These are phyloP conservation scores for Drosophila peninsularis DNA, from an alignment of 2,888 invertebrate genomes.

Conservation along the genomic window DNA sequence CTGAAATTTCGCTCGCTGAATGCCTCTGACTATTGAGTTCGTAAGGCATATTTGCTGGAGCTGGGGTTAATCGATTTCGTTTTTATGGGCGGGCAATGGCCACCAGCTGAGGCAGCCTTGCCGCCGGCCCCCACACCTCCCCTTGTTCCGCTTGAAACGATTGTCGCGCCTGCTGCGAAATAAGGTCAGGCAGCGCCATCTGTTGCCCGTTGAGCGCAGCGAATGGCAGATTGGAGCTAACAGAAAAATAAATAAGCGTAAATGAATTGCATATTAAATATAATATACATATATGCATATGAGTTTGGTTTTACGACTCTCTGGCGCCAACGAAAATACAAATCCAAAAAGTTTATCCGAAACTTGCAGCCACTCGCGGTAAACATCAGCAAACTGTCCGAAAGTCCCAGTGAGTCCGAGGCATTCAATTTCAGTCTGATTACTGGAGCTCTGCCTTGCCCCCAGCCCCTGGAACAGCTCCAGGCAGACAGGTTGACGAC, in stretches of 20 bases:
- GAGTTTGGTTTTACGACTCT: conserved; percentile 26
- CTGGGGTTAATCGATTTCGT: conserved; percentile 9
- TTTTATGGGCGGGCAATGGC: conserved; percentile 17
- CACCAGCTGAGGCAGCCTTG: conserved; percentile 15
- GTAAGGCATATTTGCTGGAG: background rate
- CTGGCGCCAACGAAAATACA: conserved; percentile 46
- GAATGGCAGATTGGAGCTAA: conserved; percentile 7
- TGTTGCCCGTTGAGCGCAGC: conserved; percentile 3
- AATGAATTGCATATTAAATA: conserved; percentile 33
- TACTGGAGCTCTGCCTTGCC: background rate
- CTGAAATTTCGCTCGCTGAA: background rate
- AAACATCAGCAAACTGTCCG: background rate
- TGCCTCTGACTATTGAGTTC: background rate
- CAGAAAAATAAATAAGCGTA: background rate
- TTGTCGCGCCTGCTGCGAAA: conserved; percentile 16
- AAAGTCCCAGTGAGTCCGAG: background rate
- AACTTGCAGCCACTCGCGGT: too few species aligned
- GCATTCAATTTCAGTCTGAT: conserved; percentile 39
- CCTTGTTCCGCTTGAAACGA: background rate
- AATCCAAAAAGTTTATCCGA: background rate
- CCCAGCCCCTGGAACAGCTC: background rate
- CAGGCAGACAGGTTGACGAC: conserved; percentile 45
- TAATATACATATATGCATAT: background rate
- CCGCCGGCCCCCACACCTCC: background rate
- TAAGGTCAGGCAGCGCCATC: conserved; percentile 19